Percentiles rank a stretch among this genome's conserved stretches.
These are phyloP conservation scores for Lasiurus borealis DNA, from an alignment of 2,113 vertebrate species.

Conservation along the genomic window DNA sequence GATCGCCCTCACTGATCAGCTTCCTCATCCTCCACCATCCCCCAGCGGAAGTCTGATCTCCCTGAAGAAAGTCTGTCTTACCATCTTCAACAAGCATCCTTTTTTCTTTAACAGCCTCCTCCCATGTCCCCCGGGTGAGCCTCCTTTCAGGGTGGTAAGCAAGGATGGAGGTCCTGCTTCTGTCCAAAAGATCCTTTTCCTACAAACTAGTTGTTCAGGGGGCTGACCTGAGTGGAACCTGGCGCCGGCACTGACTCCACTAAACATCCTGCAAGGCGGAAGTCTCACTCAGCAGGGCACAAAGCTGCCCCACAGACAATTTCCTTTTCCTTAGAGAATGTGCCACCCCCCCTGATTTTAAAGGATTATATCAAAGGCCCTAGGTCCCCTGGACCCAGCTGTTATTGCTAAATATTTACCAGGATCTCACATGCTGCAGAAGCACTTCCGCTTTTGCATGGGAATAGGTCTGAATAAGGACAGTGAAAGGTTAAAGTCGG, in stretches of 20 bases:
- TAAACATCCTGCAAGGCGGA: not conserved
- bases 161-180: not conserved
- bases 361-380: not conserved
- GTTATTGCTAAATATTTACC: not conserved
- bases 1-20: not conserved
- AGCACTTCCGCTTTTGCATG: not conserved
- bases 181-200: not conserved
- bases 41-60: not conserved
- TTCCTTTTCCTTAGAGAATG: conserved; percentile 27
- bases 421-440: not conserved
- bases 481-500: too few relatives aligned
- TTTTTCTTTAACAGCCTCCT: not conserved
- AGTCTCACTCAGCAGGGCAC: not conserved
- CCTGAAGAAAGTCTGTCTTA: not conserved
- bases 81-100: not conserved
- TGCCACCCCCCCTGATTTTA: not conserved
- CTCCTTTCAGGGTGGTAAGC: not conserved
- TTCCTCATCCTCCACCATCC: not conserved
- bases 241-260: not conserved
- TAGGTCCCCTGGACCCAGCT: not conserved
- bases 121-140: not conserved
- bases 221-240: not conserved
- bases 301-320: not conserved
- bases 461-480: not conserved
- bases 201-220: not conserved